Percentiles rank a stretch among this genome's conserved stretches.
phyloP scores from a whole-genome alignment of 2,888 invertebrate genomes.

The Creontiades dilutus region DNA sequence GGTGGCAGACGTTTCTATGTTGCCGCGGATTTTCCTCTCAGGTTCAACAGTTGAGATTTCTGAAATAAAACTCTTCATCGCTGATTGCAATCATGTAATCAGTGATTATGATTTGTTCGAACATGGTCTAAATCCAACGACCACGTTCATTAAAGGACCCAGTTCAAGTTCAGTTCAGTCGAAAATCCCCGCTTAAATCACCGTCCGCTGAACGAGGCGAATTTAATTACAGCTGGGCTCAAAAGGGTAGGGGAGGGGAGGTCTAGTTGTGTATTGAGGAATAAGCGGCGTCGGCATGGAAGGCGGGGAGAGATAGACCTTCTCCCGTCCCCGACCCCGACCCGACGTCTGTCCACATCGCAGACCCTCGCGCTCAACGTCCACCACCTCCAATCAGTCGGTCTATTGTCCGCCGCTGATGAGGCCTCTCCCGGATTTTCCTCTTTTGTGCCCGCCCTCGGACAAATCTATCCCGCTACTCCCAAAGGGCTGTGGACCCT shows the following conservation, averaged over 20 bases:
- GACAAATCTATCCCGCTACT: neutral
- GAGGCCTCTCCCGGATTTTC: neutral
- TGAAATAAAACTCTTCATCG: too few species aligned
- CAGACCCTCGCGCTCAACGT: neutral
- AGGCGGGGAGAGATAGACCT: neutral
- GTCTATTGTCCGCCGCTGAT: constrained; percentile 10
- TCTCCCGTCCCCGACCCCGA: too few species aligned
- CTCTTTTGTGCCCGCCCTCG: neutral
- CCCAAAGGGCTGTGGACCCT: neutral
- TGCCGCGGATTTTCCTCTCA: too few species aligned
- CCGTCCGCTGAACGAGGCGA: neutral
- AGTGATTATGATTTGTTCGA: too few species aligned
- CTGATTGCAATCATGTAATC: too few species aligned
- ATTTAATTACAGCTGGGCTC: neutral
- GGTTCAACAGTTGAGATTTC: too few species aligned
- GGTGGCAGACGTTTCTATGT: too few species aligned
- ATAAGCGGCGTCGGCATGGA: neutral
- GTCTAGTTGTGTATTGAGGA: neutral
- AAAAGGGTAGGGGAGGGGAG: neutral
- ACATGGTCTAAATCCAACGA: too few species aligned
- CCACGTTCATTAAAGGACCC: too few species aligned
- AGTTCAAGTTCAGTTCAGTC: too few species aligned
- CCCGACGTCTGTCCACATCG: too few species aligned
- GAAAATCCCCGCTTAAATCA: too few species aligned
- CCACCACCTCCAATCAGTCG: constrained; percentile 2